A percentile compares a stretch with the other conserved stretches of the same genome.
Conservation (phyloP, 2,888 invertebrate species). For the Melanotus villosus region DNA sequence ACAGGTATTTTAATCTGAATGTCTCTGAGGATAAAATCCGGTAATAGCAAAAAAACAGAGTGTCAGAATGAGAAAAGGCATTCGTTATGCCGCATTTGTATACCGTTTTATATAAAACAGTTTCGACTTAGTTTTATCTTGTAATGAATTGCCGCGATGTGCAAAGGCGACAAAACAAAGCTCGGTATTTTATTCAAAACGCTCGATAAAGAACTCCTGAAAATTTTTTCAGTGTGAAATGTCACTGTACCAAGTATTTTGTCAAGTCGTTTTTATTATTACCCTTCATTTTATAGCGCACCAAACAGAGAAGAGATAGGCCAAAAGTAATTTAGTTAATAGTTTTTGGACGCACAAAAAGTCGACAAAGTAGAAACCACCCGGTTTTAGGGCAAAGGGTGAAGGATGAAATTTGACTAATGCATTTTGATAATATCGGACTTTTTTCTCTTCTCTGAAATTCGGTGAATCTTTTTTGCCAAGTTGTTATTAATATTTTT, state of each 20-base stretch:
- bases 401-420: constrained; percentile 11
- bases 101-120: constrained; percentile 23
- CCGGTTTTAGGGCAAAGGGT: background rate
- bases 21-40: constrained; percentile 5
- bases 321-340: constrained; percentile 4
- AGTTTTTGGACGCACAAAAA: constrained; percentile 15
- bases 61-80: constrained; percentile 14
- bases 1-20: constrained; percentile 14
- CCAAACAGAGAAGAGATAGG: constrained; percentile 2
- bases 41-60: background rate
- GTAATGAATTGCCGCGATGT: constrained; percentile 5
- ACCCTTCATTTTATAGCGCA: background rate
- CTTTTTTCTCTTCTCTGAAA: background rate
- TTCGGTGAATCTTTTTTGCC: background rate
- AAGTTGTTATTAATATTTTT: background rate
- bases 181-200: background rate
- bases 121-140: constrained; percentile 26
- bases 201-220: background rate
- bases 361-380: background rate
- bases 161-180: constrained; percentile 4
- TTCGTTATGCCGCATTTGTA: constrained; percentile 26
- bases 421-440: background rate
- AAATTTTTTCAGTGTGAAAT: background rate
- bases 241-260: constrained; percentile 3
- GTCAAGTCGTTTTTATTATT: background rate